phyloP scores from a whole-genome alignment of 2,888 invertebrate species.

The Hoplodrina blanda region DNA sequence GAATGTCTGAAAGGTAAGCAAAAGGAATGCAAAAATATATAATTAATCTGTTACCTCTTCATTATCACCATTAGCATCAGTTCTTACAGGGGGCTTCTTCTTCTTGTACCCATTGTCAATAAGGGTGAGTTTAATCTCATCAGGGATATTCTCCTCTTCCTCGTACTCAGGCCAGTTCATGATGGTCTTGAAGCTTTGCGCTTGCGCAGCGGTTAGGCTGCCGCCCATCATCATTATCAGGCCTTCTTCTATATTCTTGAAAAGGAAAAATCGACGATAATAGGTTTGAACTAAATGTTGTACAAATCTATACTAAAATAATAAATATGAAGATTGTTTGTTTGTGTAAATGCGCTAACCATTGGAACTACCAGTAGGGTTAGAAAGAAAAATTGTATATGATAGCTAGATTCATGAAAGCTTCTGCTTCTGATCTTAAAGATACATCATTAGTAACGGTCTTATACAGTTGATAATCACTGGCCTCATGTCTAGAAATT shows the following conservation, averaged over 20 bases:
- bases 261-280: neutral
- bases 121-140: slow-evolving; percentile 84
- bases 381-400: too few species aligned
- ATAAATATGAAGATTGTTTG: too few species aligned
- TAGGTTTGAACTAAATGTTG: neutral
- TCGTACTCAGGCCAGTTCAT: slow-evolving; percentile 89
- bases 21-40: too few species aligned
- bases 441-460: too few species aligned
- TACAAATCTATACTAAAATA: too few species aligned
- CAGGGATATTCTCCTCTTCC: slow-evolving; percentile 81
- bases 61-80: slow-evolving; percentile 71
- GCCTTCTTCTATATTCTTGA: slow-evolving; percentile 89
- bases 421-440: too few species aligned
- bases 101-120: slow-evolving; percentile 71
- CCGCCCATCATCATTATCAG: slow-evolving; percentile 92
- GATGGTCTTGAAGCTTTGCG: slow-evolving; percentile 81
- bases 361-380: too few species aligned
- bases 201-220: slow-evolving; percentile 88
- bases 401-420: too few species aligned
- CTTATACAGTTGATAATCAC: too few species aligned
- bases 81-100: slow-evolving; percentile 54
- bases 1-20: too few species aligned
- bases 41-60: slow-evolving; percentile 69
- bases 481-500: too few species aligned
- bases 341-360: too few species aligned